Evolutionary conservation across 2,113 vertebrate genomes (phyloP), one percentile per base, ranked within the genome.

Genomic region (Vireo altiloquus): DNA sequence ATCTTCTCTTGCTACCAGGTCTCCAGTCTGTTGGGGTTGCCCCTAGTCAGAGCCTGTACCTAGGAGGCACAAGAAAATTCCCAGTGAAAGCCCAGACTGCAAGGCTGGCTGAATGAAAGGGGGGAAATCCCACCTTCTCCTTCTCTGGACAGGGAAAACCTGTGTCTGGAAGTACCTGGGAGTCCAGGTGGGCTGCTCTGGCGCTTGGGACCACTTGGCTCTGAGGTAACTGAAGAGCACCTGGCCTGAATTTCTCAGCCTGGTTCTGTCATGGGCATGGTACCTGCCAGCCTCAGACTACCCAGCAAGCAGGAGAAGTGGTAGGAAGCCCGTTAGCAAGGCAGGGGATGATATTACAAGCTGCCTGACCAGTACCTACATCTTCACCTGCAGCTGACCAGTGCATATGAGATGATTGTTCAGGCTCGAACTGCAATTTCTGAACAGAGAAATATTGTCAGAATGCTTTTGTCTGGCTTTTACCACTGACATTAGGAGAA

Each of bases 341-440:
- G 23, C 31, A 61, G 37, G 27, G 17, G 7, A 31, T 71, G 19
- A 18, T n/a, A 40, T 16, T 19, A 79, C 15, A 33, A 0, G 1
- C 61, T 82, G 37, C 24, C 14, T 25, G 56, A 44, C 30, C 28
- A 66, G 12, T 7, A 22, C 11, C 7, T 46, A 8, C 42, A 18
- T 68, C 59, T 87, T 59, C 57, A 40, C 42, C 14, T 83, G 14
- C 7, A 40, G 47, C 23, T 14, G 20, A 63, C 23, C 18, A 33
- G 13, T 10, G 24, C 5, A 1, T 20, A 21, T 0, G 1, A 37
- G 30, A 24, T 19, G 24, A 50, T 16, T 1, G 2, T 13, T 63
- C 66, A 80, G 57, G 19, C 63, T 68, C 35, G 39, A 59, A 39
- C 5, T 64, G 57, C 20, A 33, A 24, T 80, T 80, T 82, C 57